phyloP scores from a whole-genome alignment of 2,113 vertebrate genomes.

The rat (Rattus norvegicus) region DNA sequence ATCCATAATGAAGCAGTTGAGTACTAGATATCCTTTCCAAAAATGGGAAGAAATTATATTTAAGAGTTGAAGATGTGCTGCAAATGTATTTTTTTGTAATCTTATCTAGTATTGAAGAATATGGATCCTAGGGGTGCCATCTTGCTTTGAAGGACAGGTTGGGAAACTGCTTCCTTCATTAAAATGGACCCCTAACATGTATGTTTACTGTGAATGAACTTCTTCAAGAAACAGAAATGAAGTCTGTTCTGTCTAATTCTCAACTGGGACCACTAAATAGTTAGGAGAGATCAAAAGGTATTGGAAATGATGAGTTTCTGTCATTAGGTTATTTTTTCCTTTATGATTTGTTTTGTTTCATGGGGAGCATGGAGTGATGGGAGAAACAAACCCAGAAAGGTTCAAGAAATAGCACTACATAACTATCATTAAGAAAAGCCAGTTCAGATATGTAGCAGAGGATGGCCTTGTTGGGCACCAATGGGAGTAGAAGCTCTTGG shows the following conservation, averaged over 20 bases:
- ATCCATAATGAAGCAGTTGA: neutral
- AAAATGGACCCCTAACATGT: neutral
- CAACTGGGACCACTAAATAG: neutral
- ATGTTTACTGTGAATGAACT: neutral
- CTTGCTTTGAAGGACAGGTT: neutral
- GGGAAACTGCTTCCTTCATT: constrained; percentile 2
- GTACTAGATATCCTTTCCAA: neutral
- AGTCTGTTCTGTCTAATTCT: neutral
- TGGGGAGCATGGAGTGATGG: neutral
- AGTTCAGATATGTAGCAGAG: too few relatives aligned
- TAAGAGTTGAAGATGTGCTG: neutral
- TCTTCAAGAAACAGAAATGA: neutral
- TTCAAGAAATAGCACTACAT: neutral
- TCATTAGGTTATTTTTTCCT: neutral
- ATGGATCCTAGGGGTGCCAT: neutral
- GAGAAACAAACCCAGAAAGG: neutral
- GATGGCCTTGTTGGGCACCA: too few relatives aligned
- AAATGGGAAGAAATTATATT: neutral
- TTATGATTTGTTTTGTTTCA: neutral
- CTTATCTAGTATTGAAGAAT: constrained; percentile 5
- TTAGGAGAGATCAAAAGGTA: neutral
- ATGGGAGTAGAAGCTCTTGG: too few relatives aligned
- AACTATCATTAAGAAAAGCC: too few relatives aligned
- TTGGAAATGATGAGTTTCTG: neutral
- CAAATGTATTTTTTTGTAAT: neutral